These are phyloP conservation scores for Paraplagusia blochii DNA, from an alignment of 2,113 vertebrate genomes.

Conservation along the genomic window DNA sequence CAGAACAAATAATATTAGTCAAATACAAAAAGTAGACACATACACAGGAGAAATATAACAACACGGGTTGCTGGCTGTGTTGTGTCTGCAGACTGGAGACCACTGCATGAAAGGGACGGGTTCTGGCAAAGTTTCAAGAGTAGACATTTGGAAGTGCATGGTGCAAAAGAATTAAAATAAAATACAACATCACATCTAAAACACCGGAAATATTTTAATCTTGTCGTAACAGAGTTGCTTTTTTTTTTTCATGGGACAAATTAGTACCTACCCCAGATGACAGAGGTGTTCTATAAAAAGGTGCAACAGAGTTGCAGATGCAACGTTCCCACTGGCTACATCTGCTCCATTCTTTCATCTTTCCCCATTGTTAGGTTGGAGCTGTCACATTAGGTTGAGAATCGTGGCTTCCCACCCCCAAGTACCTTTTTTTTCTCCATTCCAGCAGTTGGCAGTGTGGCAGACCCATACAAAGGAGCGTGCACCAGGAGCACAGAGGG, in stretches of 20 bases:
- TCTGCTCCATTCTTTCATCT: conserved; percentile 98
- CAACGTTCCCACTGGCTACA: conserved; percentile 93
- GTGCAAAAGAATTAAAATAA: conserved; percentile 59
- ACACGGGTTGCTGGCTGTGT: background rate
- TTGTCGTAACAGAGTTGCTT: conserved; percentile 60
- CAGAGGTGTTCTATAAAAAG: conserved; percentile 67
- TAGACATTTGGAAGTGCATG: conserved; percentile 31
- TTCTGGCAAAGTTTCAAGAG: conserved; percentile 48
- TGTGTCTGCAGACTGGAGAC: conserved; percentile 21
- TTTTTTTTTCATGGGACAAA: conserved; percentile 76
- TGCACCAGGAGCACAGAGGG: conserved; percentile 87
- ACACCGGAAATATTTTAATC: conserved; percentile 72
- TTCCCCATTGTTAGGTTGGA: conserved; percentile 93
- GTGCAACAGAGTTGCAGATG: conserved; percentile 83
- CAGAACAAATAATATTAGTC: no score
- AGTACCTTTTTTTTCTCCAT: conserved; percentile 77
- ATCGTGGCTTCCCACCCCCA: conserved; percentile 83
- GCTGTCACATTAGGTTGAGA: conserved; percentile 97
- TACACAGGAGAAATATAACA: conserved; percentile 12
- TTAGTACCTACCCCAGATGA: conserved; percentile 73
- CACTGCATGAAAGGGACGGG: conserved; percentile 24
- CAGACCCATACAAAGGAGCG: conserved; percentile 88
- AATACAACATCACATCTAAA: conserved; percentile 56
- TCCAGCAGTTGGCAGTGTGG: conserved; percentile 94
- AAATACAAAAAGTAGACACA: no score